Evolutionary conservation across 2,888 invertebrate genomes (phyloP).

Genomic region (Cerceris ruficornis): DNA sequence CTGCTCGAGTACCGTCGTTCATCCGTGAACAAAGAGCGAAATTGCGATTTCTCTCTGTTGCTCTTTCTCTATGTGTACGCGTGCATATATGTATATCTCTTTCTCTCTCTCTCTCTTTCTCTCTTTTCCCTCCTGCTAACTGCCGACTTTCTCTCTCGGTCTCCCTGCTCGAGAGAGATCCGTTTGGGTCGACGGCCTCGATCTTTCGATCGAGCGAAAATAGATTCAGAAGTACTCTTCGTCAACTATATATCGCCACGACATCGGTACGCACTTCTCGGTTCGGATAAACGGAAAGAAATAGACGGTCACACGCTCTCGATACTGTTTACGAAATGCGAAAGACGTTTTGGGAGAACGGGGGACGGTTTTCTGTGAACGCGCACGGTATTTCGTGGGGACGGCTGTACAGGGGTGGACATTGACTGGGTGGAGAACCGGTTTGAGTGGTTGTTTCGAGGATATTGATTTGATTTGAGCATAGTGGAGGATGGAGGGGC

Average conservation of each 20-base stretch:
- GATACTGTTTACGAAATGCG: constrained; percentile 3
- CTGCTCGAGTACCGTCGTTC: constrained; percentile 2
- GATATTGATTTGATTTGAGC: too few species aligned
- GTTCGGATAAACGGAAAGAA: constrained; percentile 43
- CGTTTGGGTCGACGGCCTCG: constrained; percentile 69
- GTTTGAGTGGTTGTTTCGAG: too few species aligned
- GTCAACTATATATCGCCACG: constrained; percentile 63
- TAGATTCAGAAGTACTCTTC: constrained; percentile 68
- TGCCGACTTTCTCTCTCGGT: constrained; percentile 25
- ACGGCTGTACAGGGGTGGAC: too few species aligned
- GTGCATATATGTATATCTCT: constrained; percentile 14
- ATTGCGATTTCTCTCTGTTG: constrained; percentile 33
- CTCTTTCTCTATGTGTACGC: constrained; percentile 9
- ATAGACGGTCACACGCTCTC: constrained; percentile 9
- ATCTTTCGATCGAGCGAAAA: constrained; percentile 69
- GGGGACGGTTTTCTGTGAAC: too few species aligned
- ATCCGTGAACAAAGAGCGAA: constrained; percentile 23
- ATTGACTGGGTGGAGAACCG: too few species aligned
- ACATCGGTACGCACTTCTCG: constrained; percentile 50
- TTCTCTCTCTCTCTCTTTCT: constrained; percentile 30
- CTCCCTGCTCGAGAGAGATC: constrained; percentile 58
- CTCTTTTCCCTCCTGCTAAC: constrained; percentile 29
- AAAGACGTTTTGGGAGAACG: not conserved
- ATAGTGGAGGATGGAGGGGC: too few species aligned
- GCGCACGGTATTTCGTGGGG: too few species aligned